Percentiles rank a stretch among this genome's conserved stretches.
Evolutionary conservation across 2,113 vertebrate species (phyloP).

Genomic region (Macaca nemestrina): DNA sequence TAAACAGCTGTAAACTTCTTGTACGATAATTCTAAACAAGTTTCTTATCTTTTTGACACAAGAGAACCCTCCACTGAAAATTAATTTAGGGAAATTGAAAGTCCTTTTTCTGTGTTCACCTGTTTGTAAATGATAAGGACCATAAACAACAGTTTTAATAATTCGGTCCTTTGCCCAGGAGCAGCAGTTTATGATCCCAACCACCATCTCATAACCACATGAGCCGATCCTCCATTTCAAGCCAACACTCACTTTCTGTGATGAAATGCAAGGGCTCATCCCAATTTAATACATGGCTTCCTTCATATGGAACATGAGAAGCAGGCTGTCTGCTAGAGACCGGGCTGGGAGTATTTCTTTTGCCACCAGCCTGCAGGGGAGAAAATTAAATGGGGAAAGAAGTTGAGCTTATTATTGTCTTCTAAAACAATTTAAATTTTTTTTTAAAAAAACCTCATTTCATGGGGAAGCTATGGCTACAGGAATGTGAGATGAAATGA

Average conservation of each 20-base stretch:
- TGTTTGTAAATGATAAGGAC: constrained; percentile 85
- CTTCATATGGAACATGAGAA: constrained; percentile 66
- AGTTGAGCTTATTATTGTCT: constrained; percentile 20
- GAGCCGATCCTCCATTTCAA: constrained; percentile 78
- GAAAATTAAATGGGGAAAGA: constrained; percentile 47
- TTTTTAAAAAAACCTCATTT: not conserved
- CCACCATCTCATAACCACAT: constrained; percentile 54
- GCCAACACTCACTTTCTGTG: constrained; percentile 76
- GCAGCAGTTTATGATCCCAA: constrained; percentile 69
- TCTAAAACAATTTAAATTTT: not conserved
- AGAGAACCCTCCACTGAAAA: constrained; percentile 81
- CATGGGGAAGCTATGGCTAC: not conserved
- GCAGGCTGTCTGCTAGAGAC: constrained; percentile 39
- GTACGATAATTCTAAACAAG: constrained; percentile 75
- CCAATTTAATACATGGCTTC: constrained; percentile 82
- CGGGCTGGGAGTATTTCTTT: not conserved
- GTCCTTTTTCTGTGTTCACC: constrained; percentile 77
- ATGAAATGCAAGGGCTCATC: constrained; percentile 82
- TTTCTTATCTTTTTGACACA: constrained; percentile 82
- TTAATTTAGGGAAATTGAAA: constrained; percentile 82
- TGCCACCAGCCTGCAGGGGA: constrained; percentile 22
- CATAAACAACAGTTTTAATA: constrained; percentile 83
- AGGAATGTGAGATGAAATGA: not conserved
- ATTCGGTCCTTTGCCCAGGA: constrained; percentile 69
- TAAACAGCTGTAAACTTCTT: constrained; percentile 78